Conservation (phyloP, 2,888 invertebrate species). For the Nematopogon swammerdamellus region DNA sequence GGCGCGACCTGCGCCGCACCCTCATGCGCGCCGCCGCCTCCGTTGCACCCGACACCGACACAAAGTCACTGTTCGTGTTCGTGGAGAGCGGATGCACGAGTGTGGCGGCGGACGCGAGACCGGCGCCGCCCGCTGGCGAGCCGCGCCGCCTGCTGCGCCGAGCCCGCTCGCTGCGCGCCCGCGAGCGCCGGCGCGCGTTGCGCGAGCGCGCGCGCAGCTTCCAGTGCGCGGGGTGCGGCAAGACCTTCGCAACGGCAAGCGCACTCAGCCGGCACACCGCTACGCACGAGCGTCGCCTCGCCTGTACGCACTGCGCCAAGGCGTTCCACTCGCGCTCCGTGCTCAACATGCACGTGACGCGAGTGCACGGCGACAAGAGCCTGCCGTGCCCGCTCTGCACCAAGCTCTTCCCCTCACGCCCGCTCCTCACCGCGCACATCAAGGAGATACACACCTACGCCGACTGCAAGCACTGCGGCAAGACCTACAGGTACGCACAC, state of each 20-base stretch:
- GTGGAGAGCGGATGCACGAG: no score
- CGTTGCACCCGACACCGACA: no score
- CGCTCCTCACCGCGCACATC: constrained; percentile 1
- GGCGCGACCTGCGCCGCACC: not conserved
- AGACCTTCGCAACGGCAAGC: no score
- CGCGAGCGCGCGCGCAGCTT: not conserved
- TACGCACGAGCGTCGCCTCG: not conserved
- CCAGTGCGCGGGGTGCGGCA: not conserved
- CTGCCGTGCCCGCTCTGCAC: constrained; percentile 4
- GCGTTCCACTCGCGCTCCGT: no score
- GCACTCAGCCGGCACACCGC: not conserved
- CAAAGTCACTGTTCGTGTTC: no score
- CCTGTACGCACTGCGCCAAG: not conserved
- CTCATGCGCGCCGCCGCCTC: not conserved
- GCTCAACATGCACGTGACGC: constrained; percentile 17
- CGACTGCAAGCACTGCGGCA: constrained; percentile 2
- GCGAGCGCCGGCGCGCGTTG: not conserved
- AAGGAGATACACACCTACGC: not conserved
- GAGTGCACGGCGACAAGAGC: not conserved
- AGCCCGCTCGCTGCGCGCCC: not conserved
- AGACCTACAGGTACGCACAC: constrained; percentile 4
- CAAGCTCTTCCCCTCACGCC: constrained; percentile 1
- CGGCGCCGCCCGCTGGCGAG: not conserved
- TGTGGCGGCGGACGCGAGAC: no score
- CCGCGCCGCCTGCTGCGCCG: not conserved